Conservation (phyloP, 2,888 invertebrate species). For the Amitus sp. region DNA sequence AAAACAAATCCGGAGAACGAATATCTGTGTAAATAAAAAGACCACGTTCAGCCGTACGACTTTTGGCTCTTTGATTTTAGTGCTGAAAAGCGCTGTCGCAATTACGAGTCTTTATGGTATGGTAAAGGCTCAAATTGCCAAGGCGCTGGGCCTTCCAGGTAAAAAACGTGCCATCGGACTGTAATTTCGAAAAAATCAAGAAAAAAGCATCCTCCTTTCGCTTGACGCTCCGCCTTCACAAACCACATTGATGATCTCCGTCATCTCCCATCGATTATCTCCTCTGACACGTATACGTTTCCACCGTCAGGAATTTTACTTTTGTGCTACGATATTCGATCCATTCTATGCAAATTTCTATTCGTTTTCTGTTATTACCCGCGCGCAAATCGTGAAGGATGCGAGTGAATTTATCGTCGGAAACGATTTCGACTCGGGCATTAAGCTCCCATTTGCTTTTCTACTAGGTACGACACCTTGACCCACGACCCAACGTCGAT, state of each 20-base stretch:
- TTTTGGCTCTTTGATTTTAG: constrained; percentile 7
- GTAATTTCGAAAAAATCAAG: constrained; percentile 46
- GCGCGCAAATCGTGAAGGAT: too few relatives aligned
- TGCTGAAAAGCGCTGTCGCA: constrained; percentile 12
- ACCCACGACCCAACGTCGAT: constrained; percentile 19
- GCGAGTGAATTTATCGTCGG: background rate
- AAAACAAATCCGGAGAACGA: background rate
- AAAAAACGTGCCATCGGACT: constrained; percentile 26
- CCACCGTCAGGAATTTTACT: background rate
- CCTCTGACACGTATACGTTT: too few relatives aligned
- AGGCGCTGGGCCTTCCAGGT: constrained; percentile 14
- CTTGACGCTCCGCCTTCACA: constrained; percentile 47
- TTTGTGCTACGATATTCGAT: too few relatives aligned
- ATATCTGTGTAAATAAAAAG: constrained; percentile 16
- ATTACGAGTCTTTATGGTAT: constrained; percentile 24
- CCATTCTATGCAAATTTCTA: too few relatives aligned
- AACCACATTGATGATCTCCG: constrained; percentile 29
- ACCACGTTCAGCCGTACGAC: constrained; percentile 10
- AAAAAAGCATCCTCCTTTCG: constrained; percentile 44
- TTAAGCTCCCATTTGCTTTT: too few relatives aligned
- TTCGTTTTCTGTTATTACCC: too few relatives aligned
- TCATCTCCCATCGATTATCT: constrained; percentile 26
- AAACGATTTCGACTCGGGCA: background rate
- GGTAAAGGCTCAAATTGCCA: constrained; percentile 16
- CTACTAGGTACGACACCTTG: too few relatives aligned